phyloP scores from a whole-genome alignment of 2,797 vertebrate species.

The Enoplosus armatus region DNA sequence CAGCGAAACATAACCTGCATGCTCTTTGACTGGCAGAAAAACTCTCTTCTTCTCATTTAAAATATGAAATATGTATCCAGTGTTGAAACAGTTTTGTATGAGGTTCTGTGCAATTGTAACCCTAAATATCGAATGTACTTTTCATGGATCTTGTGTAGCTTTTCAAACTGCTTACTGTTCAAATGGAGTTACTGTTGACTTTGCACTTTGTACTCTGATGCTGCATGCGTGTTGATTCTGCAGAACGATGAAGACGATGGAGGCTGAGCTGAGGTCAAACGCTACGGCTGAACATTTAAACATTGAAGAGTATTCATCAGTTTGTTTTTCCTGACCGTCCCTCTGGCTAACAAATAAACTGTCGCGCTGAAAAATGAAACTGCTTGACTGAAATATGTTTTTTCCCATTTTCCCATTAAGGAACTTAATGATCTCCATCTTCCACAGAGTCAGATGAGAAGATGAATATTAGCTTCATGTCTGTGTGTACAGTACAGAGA shows the following conservation, averaged over 20 bases:
- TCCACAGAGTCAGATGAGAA: not conserved
- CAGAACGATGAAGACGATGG: not conserved
- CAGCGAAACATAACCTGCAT: conserved; percentile 59
- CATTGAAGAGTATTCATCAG: not conserved
- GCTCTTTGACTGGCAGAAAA: conserved; percentile 29
- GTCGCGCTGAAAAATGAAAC: not conserved
- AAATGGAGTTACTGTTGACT: conserved; percentile 39
- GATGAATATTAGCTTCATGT: not conserved
- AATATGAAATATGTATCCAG: conserved; percentile 14
- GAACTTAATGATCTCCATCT: no score
- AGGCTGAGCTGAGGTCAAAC: not conserved
- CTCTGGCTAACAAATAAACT: conserved; percentile 42
- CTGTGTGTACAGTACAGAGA: not conserved
- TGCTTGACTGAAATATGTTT: not conserved
- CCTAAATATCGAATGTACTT: conserved; percentile 68
- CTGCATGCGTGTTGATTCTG: conserved; percentile 47
- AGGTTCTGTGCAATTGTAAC: conserved; percentile 70
- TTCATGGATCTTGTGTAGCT: conserved; percentile 44
- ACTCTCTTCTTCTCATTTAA: conserved; percentile 2
- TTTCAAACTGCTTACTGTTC: conserved; percentile 38
- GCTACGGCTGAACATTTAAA: conserved; percentile 1
- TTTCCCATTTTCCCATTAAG: no score
- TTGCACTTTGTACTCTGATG: conserved; percentile 60
- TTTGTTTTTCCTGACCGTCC: conserved; percentile 40
- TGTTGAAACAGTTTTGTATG: conserved; percentile 9